Evolutionary conservation across 2,797 vertebrate genomes (phyloP).

Genomic region (Ptychadena robeensis): DNA sequence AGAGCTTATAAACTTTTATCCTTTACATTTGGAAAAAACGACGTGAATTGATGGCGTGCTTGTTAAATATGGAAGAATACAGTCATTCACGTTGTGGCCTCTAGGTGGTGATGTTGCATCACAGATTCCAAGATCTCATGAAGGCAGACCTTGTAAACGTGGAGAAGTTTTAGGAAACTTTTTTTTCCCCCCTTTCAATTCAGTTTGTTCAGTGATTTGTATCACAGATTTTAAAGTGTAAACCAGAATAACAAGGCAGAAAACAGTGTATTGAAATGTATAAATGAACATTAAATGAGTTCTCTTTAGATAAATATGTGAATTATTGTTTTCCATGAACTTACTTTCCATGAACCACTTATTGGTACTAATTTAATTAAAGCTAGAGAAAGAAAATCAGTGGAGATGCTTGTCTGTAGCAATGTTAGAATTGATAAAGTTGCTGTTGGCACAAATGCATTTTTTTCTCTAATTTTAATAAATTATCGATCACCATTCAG

Average conservation of each 20-base stretch:
- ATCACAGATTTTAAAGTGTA: conserved; percentile 75
- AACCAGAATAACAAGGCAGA: conserved; percentile 66
- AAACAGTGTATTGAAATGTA: conserved; percentile 3
- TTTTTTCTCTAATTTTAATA: not conserved
- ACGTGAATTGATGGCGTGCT: conserved; percentile 74
- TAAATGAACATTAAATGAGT: conserved; percentile 6
- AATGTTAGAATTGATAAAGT: not conserved
- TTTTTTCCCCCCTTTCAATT: conserved; percentile 80
- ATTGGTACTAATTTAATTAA: not conserved
- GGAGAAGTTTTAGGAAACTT: conserved; percentile 74
- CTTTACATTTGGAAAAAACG: conserved; percentile 67
- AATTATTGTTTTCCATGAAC: not conserved
- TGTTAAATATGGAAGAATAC: conserved; percentile 73
- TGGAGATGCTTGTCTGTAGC: not conserved
- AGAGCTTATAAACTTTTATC: conserved; percentile 75
- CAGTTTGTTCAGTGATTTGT: conserved; percentile 72
- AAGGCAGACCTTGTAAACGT: conserved; percentile 73
- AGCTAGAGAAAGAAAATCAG: not conserved
- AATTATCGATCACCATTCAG: not conserved
- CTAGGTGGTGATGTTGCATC: conserved; percentile 85
- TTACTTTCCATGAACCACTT: not conserved
- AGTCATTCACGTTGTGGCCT: conserved; percentile 74
- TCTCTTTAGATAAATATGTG: conserved; percentile 18
- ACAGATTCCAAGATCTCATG: conserved; percentile 71
- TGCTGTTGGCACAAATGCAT: not conserved